A percentile compares a stretch with the other conserved stretches of the same genome.
Conservation (phyloP, 2,888 invertebrate species). For the Micropterix aruncella region DNA sequence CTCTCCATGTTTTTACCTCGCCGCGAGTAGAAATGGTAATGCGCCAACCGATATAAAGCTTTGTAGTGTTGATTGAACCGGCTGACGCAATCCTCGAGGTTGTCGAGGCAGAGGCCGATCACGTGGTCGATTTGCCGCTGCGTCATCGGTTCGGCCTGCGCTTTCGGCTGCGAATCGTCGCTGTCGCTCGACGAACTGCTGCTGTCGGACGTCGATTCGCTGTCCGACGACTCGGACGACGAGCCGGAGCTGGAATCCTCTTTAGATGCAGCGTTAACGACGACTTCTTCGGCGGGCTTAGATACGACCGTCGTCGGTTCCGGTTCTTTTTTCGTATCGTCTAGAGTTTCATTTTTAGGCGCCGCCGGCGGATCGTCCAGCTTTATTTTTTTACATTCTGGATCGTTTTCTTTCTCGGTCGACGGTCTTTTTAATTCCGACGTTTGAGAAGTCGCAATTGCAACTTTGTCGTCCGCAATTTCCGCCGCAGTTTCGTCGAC, state of each 20-base stretch:
- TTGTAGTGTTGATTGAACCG: constrained; percentile 89
- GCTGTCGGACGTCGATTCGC: constrained; percentile 35
- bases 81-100: constrained; percentile 70
- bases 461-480: neutral
- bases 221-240: constrained; percentile 39
- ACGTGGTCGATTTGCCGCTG: constrained; percentile 44
- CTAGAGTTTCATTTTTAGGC: too few species aligned
- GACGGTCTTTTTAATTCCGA: neutral
- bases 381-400: constrained; percentile 1
- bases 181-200: constrained; percentile 38
- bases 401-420: neutral
- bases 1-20: constrained; percentile 51
- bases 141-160: constrained; percentile 24
- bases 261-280: constrained; percentile 23
- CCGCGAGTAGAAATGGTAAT: constrained; percentile 66
- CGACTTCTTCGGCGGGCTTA: constrained; percentile 23
- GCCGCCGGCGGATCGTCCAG: neutral
- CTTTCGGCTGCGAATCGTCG: constrained; percentile 31
- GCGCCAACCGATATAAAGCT: constrained; percentile 75
- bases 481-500: neutral
- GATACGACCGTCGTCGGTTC: neutral
- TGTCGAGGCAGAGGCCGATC: constrained; percentile 54
- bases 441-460: neutral
- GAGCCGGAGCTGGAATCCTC: constrained; percentile 22
- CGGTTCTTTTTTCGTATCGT: too few species aligned